Evolutionary conservation across 2,888 invertebrate species (phyloP), one percentile per base, ranked within the genome.

Genomic region (Clusia tigrina): DNA sequence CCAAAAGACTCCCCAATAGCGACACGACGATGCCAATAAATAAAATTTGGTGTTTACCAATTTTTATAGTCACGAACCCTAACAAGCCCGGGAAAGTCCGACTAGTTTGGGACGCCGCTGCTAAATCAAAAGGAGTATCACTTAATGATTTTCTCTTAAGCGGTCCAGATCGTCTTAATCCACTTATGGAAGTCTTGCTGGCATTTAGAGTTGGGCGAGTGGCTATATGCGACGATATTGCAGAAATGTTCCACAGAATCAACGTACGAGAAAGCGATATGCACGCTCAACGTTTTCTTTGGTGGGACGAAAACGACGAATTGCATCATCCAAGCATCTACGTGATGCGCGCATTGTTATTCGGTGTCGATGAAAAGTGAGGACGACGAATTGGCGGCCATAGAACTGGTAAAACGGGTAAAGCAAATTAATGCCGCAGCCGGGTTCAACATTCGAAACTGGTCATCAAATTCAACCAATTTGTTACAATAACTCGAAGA

Each of bases 101-200:
- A 17, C 60, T 79, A 2, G 78, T 80, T 1, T 78, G 68, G 65
- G 77, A 80, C 58, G 76, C 77, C 2, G 78, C 77, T 1, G 75
- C 76, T 0, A 72, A 69, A 18, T 65, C 61, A 3, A 58, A 73
- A 6, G 76, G 76, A 3, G 24, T 64, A 0, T n/a, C n/a, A n/a
- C n/a, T n/a, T n/a, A n/a, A n/a, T n/a, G n/a, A n/a, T n/a, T n/a
- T n/a, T n/a, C n/a, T n/a, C n/a, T n/a, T n/a, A n/a, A n/a, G n/a
- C n/a, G n/a, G n/a, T n/a, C n/a, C n/a, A n/a, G n/a, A n/a, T n/a
- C n/a, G n/a, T n/a, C n/a, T n/a, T n/a, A n/a, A n/a, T n/a, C n/a
- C n/a, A n/a, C n/a, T n/a, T n/a, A n/a, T 62, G 1, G 52, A 65
- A 22, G 46, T 69, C 3, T 60, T 82, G 10, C 54, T 80, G 2